A percentile compares a stretch with the other conserved stretches of the same genome.
These are phyloP conservation scores for Hemibagrus guttatus DNA, from an alignment of 2,797 vertebrate species.

Conservation along the genomic window DNA sequence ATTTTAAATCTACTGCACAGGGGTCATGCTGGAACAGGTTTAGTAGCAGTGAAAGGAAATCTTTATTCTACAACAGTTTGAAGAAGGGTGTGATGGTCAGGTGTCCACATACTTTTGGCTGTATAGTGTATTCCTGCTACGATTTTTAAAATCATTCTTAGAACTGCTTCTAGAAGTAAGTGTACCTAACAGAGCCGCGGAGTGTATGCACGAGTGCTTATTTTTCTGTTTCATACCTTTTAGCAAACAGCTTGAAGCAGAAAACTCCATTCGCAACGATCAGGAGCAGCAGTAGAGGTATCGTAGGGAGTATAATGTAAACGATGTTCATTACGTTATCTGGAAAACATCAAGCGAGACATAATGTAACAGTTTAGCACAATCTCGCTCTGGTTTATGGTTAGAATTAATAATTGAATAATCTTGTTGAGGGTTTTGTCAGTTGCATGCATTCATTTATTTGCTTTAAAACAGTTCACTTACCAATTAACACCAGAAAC, in stretches of 20 bases:
- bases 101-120: neutral
- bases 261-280: slow-evolving; percentile 74
- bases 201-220: neutral
- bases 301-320: slow-evolving; percentile 84
- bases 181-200: neutral
- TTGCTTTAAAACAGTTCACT: neutral
- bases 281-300: slow-evolving; percentile 84
- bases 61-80: neutral
- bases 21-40: neutral
- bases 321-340: slow-evolving; percentile 74
- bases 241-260: slow-evolving; percentile 81
- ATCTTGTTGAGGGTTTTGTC: neutral
- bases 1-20: neutral
- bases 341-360: slow-evolving; percentile 54
- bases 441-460: neutral
- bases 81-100: neutral
- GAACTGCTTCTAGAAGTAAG: neutral
- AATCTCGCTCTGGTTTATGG: neutral
- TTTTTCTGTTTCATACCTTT: slow-evolving; percentile 68
- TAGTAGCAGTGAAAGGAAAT: neutral
- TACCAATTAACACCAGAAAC: neutral
- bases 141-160: neutral
- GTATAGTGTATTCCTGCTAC: neutral
- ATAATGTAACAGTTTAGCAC: neutral
- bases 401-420: neutral